Base-by-base conservation (phyloP, 2,888 invertebrate species). In the Pammene aurita region DNA sequence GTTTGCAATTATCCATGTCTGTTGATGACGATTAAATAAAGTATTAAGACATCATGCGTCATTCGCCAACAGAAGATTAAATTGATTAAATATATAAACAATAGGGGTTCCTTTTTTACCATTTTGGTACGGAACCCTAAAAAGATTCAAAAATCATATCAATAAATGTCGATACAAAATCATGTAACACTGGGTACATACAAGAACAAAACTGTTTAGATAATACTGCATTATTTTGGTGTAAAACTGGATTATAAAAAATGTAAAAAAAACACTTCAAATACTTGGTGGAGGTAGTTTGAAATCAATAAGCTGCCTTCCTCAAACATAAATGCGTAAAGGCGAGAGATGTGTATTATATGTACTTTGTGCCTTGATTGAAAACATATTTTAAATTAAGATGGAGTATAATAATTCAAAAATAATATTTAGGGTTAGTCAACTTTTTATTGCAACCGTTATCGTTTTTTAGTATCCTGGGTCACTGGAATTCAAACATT, bases 211-310 rank as follows among this genome's bases (percentile, higher is more conserved):
- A 50, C 42, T 42, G 50, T 50, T 62, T 54, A 67, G 46, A 63
- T 68, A 68, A 68, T 68, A 68, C 68, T 68, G 68, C 44, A 58
- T 50, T 50, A 42, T 69, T 69, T 64, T 64, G 69, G 58, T 69
- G 63, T 46, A 58, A 58, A 63, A 58, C 26, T 35, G 46, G 63
- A 58, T 4, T 64, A 58, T 35, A 68, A 68, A 64, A 56, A 52
- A 50, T 58, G 58, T 64, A 69, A 65, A 69, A 69, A 65, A 63
- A 64, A 64, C 52, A 67, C 67, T 67, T 64, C 63, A 34, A 69
- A 69, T 65, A 69, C 69, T 69, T 46, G 41, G 64, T 56, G 63
- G 67, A 69, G 69, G 69, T 69, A 69, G 69, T 65, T 69, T 14
- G 54, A 69, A 69, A 67, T 54, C 46, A 38, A 65, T 38, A 58